Evolutionary conservation across 2,888 invertebrate genomes (phyloP), one percentile per base, ranked within the genome.

Genomic region (Tinea pellionella): DNA sequence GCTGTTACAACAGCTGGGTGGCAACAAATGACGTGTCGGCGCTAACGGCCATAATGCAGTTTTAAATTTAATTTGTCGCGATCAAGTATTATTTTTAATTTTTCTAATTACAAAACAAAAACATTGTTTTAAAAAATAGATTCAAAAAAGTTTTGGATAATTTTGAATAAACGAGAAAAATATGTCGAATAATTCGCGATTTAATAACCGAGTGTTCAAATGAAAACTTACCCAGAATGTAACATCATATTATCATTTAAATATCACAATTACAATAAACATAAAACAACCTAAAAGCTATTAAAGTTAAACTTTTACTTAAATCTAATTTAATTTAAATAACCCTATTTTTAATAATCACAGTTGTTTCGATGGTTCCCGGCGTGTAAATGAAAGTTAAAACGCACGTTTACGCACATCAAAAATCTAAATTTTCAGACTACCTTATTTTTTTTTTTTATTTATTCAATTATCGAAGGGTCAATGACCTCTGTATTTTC

Each of bases 171-270:
- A n/a, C n/a, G n/a, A n/a, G n/a, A n/a, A n/a, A n/a, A n/a, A n/a
- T n/a, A n/a, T n/a, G n/a, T n/a, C n/a, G n/a, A n/a, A n/a, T n/a
- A n/a, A n/a, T n/a, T n/a, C n/a, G n/a, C n/a, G n/a, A n/a, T n/a
- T n/a, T n/a, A n/a, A n/a, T n/a, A n/a, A n/a, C n/a, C n/a, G n/a
- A n/a, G n/a, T 68, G 63, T 12, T n/a, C 2, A 37, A 9, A 37
- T 2, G 13, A 24, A 24, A 53, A 62, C 84, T 80, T 69, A 85
- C 85, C 84, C 79, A 51, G 77, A 71, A 63, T 78, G 65, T 66
- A 81, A 66, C 83, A 84, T 85, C 75, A 63, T 63, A 62, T n/a
- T n/a, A n/a, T 63, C 18, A 51, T 24, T 16, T 66, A 64, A 64
- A 60, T 61, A 62, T 61, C 59, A 59, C 59, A 59, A 18, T 59